Evolutionary conservation across 2,113 vertebrate genomes (phyloP).

Genomic region (Caranx melampygus): DNA sequence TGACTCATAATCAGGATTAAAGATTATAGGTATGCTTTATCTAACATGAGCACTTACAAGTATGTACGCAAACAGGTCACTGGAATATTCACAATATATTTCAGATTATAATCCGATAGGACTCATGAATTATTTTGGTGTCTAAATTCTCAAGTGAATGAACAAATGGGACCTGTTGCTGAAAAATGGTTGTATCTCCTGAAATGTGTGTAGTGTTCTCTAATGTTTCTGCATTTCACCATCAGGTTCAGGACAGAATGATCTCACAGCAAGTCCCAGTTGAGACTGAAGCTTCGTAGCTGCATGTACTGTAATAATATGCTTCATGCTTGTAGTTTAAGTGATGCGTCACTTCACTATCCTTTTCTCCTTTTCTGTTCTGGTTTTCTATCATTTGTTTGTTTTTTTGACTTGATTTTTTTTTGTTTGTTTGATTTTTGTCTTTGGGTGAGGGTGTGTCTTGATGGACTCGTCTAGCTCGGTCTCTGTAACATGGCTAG

Average conservation of each 20-base stretch:
- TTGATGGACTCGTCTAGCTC: slow-evolving; percentile 1
- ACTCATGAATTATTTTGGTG: slow-evolving; percentile 2
- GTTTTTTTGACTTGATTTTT: slow-evolving; percentile 22
- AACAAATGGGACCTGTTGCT: neutral
- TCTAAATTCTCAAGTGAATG: neutral
- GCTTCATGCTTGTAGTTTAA: slow-evolving; percentile 52
- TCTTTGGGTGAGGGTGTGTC: slow-evolving; percentile 18
- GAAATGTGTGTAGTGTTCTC: neutral
- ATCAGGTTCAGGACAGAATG: slow-evolving; percentile 10
- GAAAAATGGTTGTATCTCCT: neutral
- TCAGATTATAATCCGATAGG: neutral
- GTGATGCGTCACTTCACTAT: slow-evolving; percentile 47
- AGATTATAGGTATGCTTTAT: neutral
- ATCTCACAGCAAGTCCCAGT: neutral
- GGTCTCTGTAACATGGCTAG: slow-evolving; percentile 46
- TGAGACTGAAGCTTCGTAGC: slow-evolving; percentile 23
- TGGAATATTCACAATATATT: neutral
- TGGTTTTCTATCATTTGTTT: slow-evolving; percentile 46
- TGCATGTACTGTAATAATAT: slow-evolving; percentile 46
- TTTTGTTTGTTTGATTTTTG: slow-evolving; percentile 11
- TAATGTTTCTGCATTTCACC: slow-evolving; percentile 1
- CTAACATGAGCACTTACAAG: neutral
- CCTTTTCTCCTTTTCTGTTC: slow-evolving; percentile 28
- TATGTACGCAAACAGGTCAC: neutral
- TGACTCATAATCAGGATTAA: neutral